These are phyloP conservation scores for Orthosia gothica DNA, from an alignment of 2,888 invertebrate species.

Conservation along the genomic window DNA sequence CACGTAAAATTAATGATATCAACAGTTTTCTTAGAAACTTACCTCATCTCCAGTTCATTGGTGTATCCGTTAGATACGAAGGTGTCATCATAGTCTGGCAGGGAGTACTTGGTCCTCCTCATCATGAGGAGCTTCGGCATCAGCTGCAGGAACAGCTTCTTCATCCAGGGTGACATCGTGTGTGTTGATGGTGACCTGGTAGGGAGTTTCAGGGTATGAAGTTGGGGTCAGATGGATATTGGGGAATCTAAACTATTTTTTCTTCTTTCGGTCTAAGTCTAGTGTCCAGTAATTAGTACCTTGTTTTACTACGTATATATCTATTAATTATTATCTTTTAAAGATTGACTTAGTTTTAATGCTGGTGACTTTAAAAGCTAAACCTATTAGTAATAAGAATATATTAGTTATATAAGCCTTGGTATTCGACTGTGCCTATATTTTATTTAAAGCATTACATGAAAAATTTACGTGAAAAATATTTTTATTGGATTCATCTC, in stretches of 20 bases:
- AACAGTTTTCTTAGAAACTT: slow-evolving; percentile 51
- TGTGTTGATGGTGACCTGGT: slow-evolving; percentile 97
- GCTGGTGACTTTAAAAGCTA: slow-evolving; percentile 8
- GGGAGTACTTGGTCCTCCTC: slow-evolving; percentile 96
- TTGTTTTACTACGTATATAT: not conserved
- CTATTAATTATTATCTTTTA: not conserved
- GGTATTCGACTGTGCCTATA: not conserved
- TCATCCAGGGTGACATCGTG: slow-evolving; percentile 98
- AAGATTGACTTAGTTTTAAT: not conserved
- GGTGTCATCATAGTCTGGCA: slow-evolving; percentile 96
- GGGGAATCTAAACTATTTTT: slow-evolving; percentile 10
- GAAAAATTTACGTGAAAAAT: not conserved
- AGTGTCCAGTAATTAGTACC: not conserved
- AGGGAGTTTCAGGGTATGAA: slow-evolving; percentile 45
- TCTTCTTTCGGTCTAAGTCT: not conserved
- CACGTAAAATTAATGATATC: not conserved
- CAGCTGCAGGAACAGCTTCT: slow-evolving; percentile 97
- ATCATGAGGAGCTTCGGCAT: slow-evolving; percentile 98
- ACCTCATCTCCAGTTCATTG: slow-evolving; percentile 96
- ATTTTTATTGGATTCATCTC: slow-evolving; percentile 2
- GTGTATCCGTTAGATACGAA: slow-evolving; percentile 95
- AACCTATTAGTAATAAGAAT: no score
- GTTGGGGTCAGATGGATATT: not conserved
- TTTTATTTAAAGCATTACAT: not conserved
- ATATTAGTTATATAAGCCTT: not conserved